Evolutionary conservation across 1,140 invertebrate genomes (phyloP).

Genomic region (Drosophila repleta): DNA sequence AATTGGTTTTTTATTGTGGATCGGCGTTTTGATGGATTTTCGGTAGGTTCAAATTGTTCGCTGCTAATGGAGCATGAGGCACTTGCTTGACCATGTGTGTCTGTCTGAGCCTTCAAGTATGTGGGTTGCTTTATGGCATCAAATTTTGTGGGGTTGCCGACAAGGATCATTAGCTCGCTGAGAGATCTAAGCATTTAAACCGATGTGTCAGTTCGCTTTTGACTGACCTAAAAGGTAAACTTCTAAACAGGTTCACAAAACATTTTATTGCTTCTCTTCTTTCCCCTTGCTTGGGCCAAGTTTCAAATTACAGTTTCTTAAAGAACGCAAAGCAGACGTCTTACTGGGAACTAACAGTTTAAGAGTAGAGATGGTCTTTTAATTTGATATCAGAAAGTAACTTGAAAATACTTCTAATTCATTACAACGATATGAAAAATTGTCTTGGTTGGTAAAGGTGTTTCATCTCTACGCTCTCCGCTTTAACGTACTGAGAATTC

Average conservation of each 20-base stretch:
- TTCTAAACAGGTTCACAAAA: constrained; percentile 1
- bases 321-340: no score
- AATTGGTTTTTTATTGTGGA: constrained; percentile 78
- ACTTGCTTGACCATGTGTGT: constrained; percentile 35
- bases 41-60: constrained; percentile 75
- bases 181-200: constrained; percentile 34
- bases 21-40: constrained; percentile 72
- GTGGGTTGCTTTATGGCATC: constrained; percentile 24
- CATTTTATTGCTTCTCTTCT: constrained; percentile 3
- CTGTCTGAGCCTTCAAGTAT: constrained; percentile 26
- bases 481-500: no score
- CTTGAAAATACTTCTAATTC: no score
- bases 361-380: no score
- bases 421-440: no score
- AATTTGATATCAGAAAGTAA: no score
- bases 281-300: background rate
- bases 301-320: no score
- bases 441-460: no score
- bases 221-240: constrained; percentile 1
- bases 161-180: constrained; percentile 62
- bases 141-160: constrained; percentile 19
- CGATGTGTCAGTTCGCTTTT: constrained; percentile 16
- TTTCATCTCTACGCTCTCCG: no score
- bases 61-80: constrained; percentile 69
- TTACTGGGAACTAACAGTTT: no score